A percentile compares a stretch with the other conserved stretches of the same genome.
Evolutionary conservation across 2,888 invertebrate genomes (phyloP).

Genomic region (Toxonevra muliebris): DNA sequence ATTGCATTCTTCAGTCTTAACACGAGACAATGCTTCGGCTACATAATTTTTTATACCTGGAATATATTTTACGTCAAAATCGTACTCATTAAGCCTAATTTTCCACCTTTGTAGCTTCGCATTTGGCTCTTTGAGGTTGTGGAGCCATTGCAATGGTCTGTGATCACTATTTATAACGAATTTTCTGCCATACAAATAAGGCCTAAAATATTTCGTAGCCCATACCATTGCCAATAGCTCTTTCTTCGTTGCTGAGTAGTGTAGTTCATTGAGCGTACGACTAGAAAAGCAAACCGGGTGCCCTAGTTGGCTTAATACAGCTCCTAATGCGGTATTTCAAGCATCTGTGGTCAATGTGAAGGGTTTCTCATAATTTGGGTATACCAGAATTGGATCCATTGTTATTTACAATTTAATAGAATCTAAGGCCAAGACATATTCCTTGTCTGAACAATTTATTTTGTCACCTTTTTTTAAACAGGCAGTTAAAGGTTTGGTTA

Average conservation of each 20-base stretch:
- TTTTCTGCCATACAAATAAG: slow-evolving; percentile 34
- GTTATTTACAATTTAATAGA: slow-evolving; percentile 21
- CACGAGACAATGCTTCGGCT: slow-evolving; percentile 31
- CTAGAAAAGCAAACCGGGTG: slow-evolving; percentile 34
- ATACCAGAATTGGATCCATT: slow-evolving; percentile 27
- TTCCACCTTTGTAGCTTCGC: slow-evolving; percentile 32
- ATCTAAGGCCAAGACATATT: slow-evolving; percentile 17
- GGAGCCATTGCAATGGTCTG: slow-evolving; percentile 24
- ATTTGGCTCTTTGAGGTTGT: slow-evolving; percentile 26
- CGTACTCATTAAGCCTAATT: slow-evolving; percentile 33
- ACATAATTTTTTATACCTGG: slow-evolving; percentile 33
- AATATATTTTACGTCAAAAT: slow-evolving; percentile 33
- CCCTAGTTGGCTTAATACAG: slow-evolving; percentile 31
- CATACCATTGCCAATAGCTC: slow-evolving; percentile 36
- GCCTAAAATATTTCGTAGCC: slow-evolving; percentile 34
- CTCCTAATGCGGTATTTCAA: slow-evolving; percentile 34
- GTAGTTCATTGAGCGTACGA: slow-evolving; percentile 36
- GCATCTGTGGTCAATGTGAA: slow-evolving; percentile 34
- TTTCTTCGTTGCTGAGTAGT: slow-evolving; percentile 36
- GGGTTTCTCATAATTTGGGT: slow-evolving; percentile 32
- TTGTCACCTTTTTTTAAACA: slow-evolving; percentile 20
- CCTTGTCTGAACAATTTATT: slow-evolving; percentile 10
- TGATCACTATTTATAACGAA: slow-evolving; percentile 27
- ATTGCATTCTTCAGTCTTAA: slow-evolving; percentile 30
- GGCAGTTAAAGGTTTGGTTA: slow-evolving; percentile 36